These are phyloP conservation scores for Callorhinus ursinus DNA, from an alignment of 2,113 vertebrate genomes.

Conservation along the genomic window DNA sequence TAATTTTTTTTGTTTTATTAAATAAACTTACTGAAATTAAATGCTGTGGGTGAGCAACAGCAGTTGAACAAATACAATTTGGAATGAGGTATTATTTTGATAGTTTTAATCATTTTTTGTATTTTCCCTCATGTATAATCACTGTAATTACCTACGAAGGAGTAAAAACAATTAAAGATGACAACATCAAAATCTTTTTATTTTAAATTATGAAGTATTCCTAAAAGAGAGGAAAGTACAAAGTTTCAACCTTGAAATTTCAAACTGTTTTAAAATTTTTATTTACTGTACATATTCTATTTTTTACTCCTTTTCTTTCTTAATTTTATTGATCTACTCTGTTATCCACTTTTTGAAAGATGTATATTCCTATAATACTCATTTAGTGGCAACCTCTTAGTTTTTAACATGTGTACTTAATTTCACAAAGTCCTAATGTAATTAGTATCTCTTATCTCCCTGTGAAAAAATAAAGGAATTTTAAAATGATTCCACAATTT, in stretches of 20 bases:
- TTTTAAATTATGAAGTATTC: neutral
- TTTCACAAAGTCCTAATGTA: neutral
- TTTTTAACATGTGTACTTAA: neutral
- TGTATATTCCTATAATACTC: neutral
- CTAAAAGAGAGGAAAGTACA: neutral
- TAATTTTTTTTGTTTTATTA: neutral
- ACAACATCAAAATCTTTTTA: neutral
- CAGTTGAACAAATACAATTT: neutral
- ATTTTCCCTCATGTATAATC: neutral
- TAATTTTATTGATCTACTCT: neutral
- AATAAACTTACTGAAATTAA: neutral
- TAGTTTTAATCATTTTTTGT: neutral
- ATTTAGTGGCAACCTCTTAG: neutral
- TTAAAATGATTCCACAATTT: neutral
- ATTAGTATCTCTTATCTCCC: neutral
- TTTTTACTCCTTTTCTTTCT: neutral
- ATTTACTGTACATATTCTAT: neutral
- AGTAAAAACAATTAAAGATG: neutral
- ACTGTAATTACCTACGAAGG: neutral
- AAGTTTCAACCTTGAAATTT: neutral
- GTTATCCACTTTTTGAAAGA: neutral
- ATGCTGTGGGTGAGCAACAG: neutral
- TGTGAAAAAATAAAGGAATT: neutral
- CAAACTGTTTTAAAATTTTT: neutral
- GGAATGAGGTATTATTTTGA: neutral